A percentile compares a stretch with the other conserved stretches of the same genome.
These are phyloP conservation scores for Latrodectus hesperus DNA, from an alignment of 2,888 invertebrate species.

Conservation along the genomic window DNA sequence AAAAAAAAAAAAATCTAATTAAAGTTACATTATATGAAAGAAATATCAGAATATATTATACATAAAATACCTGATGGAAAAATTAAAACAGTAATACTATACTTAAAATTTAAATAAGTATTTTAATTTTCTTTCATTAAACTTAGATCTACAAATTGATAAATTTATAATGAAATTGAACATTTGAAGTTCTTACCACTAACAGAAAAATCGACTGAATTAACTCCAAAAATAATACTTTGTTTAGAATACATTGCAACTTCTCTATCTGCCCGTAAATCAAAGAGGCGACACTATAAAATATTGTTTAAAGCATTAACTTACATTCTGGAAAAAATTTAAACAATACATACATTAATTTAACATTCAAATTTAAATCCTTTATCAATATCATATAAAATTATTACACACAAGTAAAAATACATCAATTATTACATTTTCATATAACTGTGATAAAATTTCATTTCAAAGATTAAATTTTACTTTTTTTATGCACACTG, in stretches of 20 bases:
- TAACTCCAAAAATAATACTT: conserved; percentile 97
- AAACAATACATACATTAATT: too few relatives aligned
- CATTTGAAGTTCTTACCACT: conserved; percentile 81
- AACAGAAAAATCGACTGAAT: conserved; percentile 97
- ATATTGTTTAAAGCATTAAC: neutral
- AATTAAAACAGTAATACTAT: neutral
- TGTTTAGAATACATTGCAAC: conserved; percentile 96
- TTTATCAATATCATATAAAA: too few relatives aligned
- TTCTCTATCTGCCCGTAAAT: conserved; percentile 97
- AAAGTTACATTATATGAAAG: too few relatives aligned
- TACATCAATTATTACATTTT: too few relatives aligned
- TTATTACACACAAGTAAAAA: too few relatives aligned
- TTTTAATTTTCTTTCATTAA: neutral
- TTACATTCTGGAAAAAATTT: too few relatives aligned
- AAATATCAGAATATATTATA: too few relatives aligned
- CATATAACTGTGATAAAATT: too few relatives aligned
- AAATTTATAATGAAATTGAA: neutral
- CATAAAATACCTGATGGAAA: neutral
- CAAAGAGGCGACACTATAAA: conserved; percentile 91
- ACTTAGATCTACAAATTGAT: neutral
- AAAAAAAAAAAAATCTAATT: too few relatives aligned
- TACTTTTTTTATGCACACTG: too few relatives aligned
- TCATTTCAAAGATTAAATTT: too few relatives aligned
- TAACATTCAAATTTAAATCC: too few relatives aligned
- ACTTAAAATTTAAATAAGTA: neutral